phyloP scores from a whole-genome alignment of 2,888 invertebrate species.

The Andrena chrysosceles region DNA sequence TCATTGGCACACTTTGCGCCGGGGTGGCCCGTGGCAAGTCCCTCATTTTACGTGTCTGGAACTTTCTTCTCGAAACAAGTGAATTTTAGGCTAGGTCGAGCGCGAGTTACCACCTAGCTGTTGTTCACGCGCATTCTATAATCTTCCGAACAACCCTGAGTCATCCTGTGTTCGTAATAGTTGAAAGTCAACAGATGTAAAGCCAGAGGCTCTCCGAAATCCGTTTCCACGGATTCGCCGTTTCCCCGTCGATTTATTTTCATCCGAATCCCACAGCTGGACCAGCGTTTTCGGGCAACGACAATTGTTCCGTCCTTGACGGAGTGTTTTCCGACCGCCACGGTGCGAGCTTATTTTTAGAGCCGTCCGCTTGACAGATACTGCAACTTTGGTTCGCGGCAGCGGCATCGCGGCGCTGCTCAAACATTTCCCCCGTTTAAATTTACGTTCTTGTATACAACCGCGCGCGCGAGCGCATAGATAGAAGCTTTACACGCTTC shows the following conservation, averaged over 20 bases:
- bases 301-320: slow-evolving; percentile 31
- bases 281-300: slow-evolving; percentile 5
- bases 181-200: too few relatives aligned
- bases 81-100: too few relatives aligned
- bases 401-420: not conserved
- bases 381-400: slow-evolving; percentile 5
- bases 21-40: too few relatives aligned
- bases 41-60: too few relatives aligned
- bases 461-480: not conserved
- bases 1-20: too few relatives aligned
- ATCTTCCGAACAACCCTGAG: too few relatives aligned
- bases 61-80: too few relatives aligned
- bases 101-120: too few relatives aligned
- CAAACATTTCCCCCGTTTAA: not conserved
- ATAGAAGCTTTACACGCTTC: not conserved
- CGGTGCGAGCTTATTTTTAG: slow-evolving; percentile 34
- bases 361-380: slow-evolving; percentile 15
- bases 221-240: too few relatives aligned
- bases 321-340: slow-evolving; percentile 10
- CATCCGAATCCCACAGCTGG: not conserved
- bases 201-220: too few relatives aligned
- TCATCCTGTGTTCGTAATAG: too few relatives aligned
- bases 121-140: too few relatives aligned
- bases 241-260: not conserved
- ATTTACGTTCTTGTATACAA: slow-evolving; percentile 15